Evolutionary conservation across 2,888 invertebrate genomes (phyloP).

Genomic region (Lasioglossum vierecki): DNA sequence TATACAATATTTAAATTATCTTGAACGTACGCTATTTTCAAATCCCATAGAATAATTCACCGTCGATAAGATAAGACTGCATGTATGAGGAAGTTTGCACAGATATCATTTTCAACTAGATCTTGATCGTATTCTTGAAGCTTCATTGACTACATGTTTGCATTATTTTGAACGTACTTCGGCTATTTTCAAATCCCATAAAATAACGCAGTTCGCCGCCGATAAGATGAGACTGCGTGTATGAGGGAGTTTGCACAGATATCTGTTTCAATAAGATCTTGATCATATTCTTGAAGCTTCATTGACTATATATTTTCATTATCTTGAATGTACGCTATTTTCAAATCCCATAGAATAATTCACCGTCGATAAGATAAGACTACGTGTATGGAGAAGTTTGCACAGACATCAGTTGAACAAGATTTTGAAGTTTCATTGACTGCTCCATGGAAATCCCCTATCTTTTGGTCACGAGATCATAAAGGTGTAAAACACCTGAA

Average conservation of each 20-base stretch:
- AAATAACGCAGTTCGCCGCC: not conserved
- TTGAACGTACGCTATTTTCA: constrained; percentile 4
- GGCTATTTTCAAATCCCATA: constrained; percentile 17
- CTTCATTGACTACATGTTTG: not conserved
- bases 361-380: constrained; percentile 32
- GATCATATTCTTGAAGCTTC: too few species aligned
- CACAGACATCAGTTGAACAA: constrained; percentile 8
- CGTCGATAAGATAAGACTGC: constrained; percentile 37
- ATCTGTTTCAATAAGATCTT: not conserved
- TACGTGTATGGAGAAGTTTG: not conserved
- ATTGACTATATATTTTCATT: constrained; percentile 18
- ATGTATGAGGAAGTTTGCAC: not conserved
- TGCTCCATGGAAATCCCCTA: not conserved
- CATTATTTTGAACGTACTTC: not conserved
- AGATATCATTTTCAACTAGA: constrained; percentile 12
- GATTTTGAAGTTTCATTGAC: not conserved
- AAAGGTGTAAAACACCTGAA: not conserved
- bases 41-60: not conserved
- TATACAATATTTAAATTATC: constrained; percentile 15
- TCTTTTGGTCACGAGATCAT: not conserved
- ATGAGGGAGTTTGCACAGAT: not conserved
- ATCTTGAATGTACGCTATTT: constrained; percentile 17
- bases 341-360: constrained; percentile 6
- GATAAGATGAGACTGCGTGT: constrained; percentile 35
- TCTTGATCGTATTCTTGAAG: not conserved